Base-by-base conservation (phyloP, 92 coral and sea anemone species). In the Anthopleura xanthogrammica region DNA sequence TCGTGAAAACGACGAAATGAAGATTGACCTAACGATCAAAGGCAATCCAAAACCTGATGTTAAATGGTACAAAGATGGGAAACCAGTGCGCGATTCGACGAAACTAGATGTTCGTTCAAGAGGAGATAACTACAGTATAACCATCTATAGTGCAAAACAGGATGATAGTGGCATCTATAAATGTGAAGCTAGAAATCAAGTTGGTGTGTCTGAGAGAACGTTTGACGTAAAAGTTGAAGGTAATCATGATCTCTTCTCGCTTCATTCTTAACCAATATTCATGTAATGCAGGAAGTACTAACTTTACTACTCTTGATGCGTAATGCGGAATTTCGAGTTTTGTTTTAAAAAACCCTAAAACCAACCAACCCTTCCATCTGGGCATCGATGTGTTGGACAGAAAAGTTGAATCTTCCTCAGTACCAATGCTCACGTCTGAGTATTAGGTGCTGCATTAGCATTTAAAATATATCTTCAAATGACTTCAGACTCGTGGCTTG, bases 141-240 rank as follows among this genome's bases (percentile, higher is more conserved):
- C 85, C 12, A 89, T 96, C 71, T 88, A 80, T 56, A 88, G 86
- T 72, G 82, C 92, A 50, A 90, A 91, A 73, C 90, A 90, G 24
- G 92, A 85, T 22, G 99, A 97, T 78, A 73, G 95, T 76, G 99
- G 99, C 41, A 87, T 85, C 24, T 97, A 94, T 57, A 91, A 91
- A 83, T 96, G 99, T 65, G 98, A 95, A 85, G 99, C 99, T 13
- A 93, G 90, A 42, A 96, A 91, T 85, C 88, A 90, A 80, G 85
- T 89, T 56, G 99, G 98, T 7, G 93, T 94, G 52, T 88, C 91
- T 10, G 85, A 91, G 11, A 90, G 95, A 85, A 91, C 88, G 22
- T 92, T 94, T 90, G 98, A 92, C 55, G 94, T 94, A 36, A 88
- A 88, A 73, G 95, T 96, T 0, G 92, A 89, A 89, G 98, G 95